Base-by-base conservation (phyloP, 1,140 invertebrate species). In the Sitobion miscanthi region DNA sequence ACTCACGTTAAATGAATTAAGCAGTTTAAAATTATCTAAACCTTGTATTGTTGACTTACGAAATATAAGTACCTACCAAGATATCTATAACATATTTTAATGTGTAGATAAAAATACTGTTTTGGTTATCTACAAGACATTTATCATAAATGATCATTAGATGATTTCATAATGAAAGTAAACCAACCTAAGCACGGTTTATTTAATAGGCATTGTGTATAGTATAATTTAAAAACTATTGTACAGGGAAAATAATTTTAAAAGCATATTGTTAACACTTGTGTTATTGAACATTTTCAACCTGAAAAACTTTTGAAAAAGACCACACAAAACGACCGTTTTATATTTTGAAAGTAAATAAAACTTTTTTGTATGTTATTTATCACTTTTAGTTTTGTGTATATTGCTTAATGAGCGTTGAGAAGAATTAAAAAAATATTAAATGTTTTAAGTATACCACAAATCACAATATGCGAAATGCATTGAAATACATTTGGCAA, bases 311-410 rank as follows among this genome's bases (percentile, higher is more conserved):
- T 77, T 69, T n/a, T 77, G 14, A 4, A 54, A 54, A 7, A 21
- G 21, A 4, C 52, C 5, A n/a, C 62, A 69, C 30, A 77, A n/a
- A 77, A 77, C 14, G 14, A n/a, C n/a, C 14, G 6, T n/a, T 77
- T 77, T n/a, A 77, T 77, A n/a, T n/a, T 77, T 77, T n/a, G n/a
- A 77, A 77, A 77, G 62, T 35, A n/a, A 77, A n/a, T n/a, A 35
- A 69, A 77, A 77, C 62, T 77, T 77, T 77, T 77, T 77, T 62
- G 11, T 14, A 20, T n/a, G n/a, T n/a, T 77, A 30, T 69, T 69
- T 69, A 77, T 77, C n/a, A 77, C 62, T 77, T 77, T 69, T 69
- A 69, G 30, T 69, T 69, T n/a, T n/a, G 4, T n/a, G 4, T 77
- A n/a, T n/a, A n/a, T 77, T 17, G 30, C 17, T 77, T 77, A 20